phyloP scores from a whole-genome alignment of 2,888 invertebrate species.

The Lingula anatina region DNA sequence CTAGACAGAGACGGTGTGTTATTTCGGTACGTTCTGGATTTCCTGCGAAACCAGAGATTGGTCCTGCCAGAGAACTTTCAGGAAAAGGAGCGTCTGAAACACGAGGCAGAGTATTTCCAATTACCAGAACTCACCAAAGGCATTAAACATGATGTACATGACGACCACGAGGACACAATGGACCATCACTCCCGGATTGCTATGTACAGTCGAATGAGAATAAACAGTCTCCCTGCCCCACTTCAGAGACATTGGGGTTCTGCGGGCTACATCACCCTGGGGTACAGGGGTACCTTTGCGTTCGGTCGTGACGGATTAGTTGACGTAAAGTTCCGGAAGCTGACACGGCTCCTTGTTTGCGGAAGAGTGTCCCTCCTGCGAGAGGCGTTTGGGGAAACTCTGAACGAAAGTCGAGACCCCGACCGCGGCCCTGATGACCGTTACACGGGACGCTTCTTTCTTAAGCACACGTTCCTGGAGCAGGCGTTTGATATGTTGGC shows the following conservation, averaged over 20 bases:
- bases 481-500: slow-evolving; percentile 54
- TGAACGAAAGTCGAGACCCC: slow-evolving; percentile 96
- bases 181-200: not conserved
- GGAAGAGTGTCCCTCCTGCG: slow-evolving; percentile 89
- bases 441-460: slow-evolving; percentile 94
- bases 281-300: slow-evolving; percentile 97
- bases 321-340: slow-evolving; percentile 96
- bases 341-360: slow-evolving; percentile 84
- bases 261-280: slow-evolving; percentile 74
- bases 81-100: slow-evolving; percentile 56
- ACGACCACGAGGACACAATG: not conserved
- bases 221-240: not conserved
- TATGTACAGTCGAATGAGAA: no score
- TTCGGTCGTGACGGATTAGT: slow-evolving; percentile 97
- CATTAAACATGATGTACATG: no score
- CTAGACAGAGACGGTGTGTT: slow-evolving; percentile 96
- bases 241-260: not conserved
- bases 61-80: slow-evolving; percentile 92
- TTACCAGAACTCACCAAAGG: no score
- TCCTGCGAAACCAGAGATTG: slow-evolving; percentile 77
- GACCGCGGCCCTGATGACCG: slow-evolving; percentile 88
- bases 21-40: slow-evolving; percentile 95
- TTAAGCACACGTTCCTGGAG: slow-evolving; percentile 96
- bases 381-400: slow-evolving; percentile 91
- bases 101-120: slow-evolving; percentile 60